Evolutionary conservation across 2,888 invertebrate species (phyloP).

Genomic region (Myopa testacea): DNA sequence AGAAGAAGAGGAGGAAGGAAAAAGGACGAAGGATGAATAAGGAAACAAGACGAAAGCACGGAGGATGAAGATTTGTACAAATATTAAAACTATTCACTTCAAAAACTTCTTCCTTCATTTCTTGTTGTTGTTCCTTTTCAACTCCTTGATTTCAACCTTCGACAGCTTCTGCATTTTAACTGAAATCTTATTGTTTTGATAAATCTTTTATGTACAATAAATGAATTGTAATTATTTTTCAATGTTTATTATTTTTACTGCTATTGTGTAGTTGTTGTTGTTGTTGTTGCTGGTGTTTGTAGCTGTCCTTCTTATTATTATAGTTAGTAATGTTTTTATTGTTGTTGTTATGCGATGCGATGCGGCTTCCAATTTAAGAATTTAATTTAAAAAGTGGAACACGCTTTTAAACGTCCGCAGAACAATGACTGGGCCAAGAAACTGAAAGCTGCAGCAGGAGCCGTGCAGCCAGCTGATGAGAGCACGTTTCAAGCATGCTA

Average conservation of each 20-base stretch:
- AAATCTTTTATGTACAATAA: not conserved
- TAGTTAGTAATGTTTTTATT: not conserved
- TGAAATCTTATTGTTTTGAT: not conserved
- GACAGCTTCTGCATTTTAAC: not conserved
- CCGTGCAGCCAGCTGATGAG: slow-evolving; percentile 23
- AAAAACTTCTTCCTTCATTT: not conserved
- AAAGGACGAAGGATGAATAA: no score
- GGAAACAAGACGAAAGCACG: no score
- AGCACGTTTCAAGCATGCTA: slow-evolving; percentile 27
- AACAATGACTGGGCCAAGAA: slow-evolving; percentile 45
- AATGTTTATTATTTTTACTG: not conserved
- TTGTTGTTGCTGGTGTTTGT: slow-evolving; percentile 23
- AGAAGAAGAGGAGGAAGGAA: no score
- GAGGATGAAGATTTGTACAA: no score
- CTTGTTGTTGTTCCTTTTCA: no score
- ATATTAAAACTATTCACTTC: not conserved
- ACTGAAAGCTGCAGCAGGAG: slow-evolving; percentile 40
- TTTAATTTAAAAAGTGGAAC: slow-evolving; percentile 49
- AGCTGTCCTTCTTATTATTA: not conserved
- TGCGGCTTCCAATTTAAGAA: slow-evolving; percentile 51
- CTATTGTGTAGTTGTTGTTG: not conserved
- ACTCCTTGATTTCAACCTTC: no score
- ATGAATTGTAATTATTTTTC: not conserved
- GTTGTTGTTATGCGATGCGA: slow-evolving; percentile 29
- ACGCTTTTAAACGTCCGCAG: slow-evolving; percentile 29